Evolutionary conservation across 2,888 invertebrate species (phyloP).

Genomic region (Quadroppia sp.): DNA sequence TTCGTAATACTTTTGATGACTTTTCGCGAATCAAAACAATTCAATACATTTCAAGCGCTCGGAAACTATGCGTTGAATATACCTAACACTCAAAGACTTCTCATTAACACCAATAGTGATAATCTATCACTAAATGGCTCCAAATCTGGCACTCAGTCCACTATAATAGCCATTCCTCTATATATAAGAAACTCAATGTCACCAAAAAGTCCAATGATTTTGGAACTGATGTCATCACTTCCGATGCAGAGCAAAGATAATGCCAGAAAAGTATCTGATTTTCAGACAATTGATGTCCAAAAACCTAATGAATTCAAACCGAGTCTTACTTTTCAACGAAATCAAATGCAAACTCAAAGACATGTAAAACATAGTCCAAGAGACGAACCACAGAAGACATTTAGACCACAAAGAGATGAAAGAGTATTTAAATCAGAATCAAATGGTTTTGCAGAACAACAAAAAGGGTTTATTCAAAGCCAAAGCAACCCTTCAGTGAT

Average conservation of each 20-base stretch:
- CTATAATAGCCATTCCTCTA: slow-evolving; percentile 32
- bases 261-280: not conserved
- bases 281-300: too few species aligned
- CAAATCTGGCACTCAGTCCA: slow-evolving; percentile 4
- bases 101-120: not conserved
- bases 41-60: not conserved
- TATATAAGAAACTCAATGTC: slow-evolving; percentile 15
- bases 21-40: too few species aligned
- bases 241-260: not conserved
- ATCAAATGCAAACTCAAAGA: not conserved
- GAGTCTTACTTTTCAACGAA: not conserved
- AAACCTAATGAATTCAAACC: too few species aligned
- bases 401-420: not conserved
- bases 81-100: not conserved
- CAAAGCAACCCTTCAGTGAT: not conserved
- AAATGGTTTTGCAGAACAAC: not conserved
- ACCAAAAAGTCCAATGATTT: slow-evolving; percentile 5
- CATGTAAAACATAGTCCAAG: not conserved
- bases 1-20: too few species aligned
- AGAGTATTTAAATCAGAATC: not conserved
- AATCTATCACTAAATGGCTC: not conserved
- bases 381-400: not conserved
- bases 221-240: not conserved
- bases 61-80: not conserved
- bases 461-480: slow-evolving; percentile 5